Base-by-base conservation (phyloP, 2,113 vertebrate genomes). In the Prionailurus viverrinus region DNA sequence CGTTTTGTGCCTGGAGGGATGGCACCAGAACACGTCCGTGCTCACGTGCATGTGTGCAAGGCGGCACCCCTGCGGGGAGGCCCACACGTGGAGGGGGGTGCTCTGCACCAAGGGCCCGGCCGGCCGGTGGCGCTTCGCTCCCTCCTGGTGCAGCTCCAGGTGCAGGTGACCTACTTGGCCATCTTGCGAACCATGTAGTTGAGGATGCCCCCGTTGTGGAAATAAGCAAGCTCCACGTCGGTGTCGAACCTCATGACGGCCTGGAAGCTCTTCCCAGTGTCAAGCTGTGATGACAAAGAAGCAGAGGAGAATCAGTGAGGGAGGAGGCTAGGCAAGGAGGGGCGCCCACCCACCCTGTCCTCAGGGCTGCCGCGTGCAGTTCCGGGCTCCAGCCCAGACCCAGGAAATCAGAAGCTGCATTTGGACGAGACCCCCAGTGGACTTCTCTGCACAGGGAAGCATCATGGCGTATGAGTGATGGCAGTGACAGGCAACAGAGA, bases 181-280 rank as follows among this genome's bases (percentile, higher is more conserved):
- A 99, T 99, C 99, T 99, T 99, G 97, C 99, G 99, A 98, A 99
- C 99, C 99, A 99, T 99, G 98, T 99, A 99, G 99, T 99, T 99
- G 95, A 99, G 99, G 98, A 99, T 99, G 81, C 99, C 99, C 0
- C 99, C 99, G 0, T 99, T 99, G 94, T 71, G 99, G 99, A 99
- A 99, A 36, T 99, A 99, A 0, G 99, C 97, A 93, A 99, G 99
- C 97, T 99, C 99, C 98, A 99, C 99, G 0, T 99, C 99, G 0
- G 99, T 99, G 99, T 99, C 99, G 73, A 99, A 99, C 84, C 99
- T 99, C 99, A 99, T 99, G 95, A 98, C 81, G 16, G 98, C 99
- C 16, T 99, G 98, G 98, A 99, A 99, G 3, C 97, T 99, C 96
- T 99, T 99, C 39, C 99, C 99, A 0, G 99, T 99, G 97, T 99